Percentiles rank a stretch among this genome's conserved stretches.
Evolutionary conservation across 2,113 vertebrate genomes (phyloP).

Genomic region (Odocoileus virginianus): DNA sequence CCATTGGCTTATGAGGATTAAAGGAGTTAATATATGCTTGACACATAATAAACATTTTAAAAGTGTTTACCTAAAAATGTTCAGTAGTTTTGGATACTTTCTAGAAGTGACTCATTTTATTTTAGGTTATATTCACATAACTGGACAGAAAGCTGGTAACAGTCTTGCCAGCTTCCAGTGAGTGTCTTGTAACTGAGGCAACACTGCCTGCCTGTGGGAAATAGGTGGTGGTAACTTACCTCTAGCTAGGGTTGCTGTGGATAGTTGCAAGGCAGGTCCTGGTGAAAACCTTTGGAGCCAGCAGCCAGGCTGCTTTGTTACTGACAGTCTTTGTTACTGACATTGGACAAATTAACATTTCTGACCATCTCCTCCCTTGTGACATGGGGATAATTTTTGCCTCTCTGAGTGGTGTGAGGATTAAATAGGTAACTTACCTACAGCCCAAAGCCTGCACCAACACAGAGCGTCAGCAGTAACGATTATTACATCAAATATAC

Average conservation of each 20-base stretch:
- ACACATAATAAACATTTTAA: background rate
- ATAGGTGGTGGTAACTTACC: slow-evolving; percentile 39
- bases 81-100: background rate
- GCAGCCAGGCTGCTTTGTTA: background rate
- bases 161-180: background rate
- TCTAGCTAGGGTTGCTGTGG: fast-evolving
- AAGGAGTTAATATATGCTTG: background rate
- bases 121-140: background rate
- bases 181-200: background rate
- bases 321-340: background rate
- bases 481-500: background rate
- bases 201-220: background rate
- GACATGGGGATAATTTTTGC: background rate
- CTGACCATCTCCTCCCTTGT: background rate
- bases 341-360: background rate
- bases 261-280: background rate
- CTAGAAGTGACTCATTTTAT: background rate
- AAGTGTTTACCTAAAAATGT: background rate
- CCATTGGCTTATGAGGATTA: background rate
- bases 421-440: background rate
- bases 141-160: background rate
- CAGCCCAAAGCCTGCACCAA: background rate
- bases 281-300: background rate
- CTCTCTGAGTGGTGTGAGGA: background rate
- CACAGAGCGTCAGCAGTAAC: background rate